These are phyloP conservation scores for Upupa epops DNA, from an alignment of 2,113 vertebrate genomes.

Conservation along the genomic window DNA sequence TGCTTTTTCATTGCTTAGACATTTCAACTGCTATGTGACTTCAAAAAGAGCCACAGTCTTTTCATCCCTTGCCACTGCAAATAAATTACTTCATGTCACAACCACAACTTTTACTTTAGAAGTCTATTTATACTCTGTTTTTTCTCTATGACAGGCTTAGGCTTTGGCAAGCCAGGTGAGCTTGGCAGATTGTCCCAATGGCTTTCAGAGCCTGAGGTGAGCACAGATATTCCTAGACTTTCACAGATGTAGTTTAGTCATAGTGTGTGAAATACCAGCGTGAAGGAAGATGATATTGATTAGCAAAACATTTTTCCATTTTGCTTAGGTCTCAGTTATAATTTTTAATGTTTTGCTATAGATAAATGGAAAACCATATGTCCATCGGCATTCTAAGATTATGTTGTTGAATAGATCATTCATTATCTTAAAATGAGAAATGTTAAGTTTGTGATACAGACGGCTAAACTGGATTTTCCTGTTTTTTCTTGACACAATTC, in stretches of 20 bases:
- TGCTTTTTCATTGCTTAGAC: background rate
- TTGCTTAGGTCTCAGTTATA: background rate
- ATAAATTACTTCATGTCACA: background rate
- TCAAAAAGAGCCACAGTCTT: background rate
- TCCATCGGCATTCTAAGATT: background rate
- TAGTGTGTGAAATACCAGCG: background rate
- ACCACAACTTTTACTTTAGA: background rate
- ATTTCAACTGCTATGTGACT: background rate
- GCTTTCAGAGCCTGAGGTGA: background rate
- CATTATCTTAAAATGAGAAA: background rate
- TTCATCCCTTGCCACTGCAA: background rate
- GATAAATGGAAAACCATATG: background rate
- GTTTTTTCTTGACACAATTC: background rate
- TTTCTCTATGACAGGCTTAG: background rate
- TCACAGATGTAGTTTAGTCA: background rate
- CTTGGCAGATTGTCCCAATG: background rate
- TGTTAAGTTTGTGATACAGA: background rate
- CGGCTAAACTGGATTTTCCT: background rate
- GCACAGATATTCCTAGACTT: background rate
- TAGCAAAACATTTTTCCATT: background rate
- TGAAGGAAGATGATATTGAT: background rate
- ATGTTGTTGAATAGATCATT: background rate
- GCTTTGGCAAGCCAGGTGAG: background rate
- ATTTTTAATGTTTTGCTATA: background rate
- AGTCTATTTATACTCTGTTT: background rate